Conservation (phyloP, 2,797 vertebrate genomes). For the Hemitrygon akajei region DNA sequence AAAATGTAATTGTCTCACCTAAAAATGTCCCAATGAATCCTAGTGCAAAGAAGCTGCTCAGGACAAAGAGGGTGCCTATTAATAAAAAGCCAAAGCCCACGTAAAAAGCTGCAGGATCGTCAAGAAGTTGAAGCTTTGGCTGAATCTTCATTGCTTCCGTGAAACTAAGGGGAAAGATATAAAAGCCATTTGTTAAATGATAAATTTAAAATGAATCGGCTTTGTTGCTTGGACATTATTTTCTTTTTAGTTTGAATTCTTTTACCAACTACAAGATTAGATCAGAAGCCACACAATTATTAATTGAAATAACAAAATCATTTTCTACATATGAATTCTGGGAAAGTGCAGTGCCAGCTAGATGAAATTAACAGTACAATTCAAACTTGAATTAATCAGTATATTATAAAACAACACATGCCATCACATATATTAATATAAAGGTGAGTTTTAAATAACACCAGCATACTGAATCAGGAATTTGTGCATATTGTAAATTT, state of each 20-base stretch:
- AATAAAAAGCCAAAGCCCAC: constrained; percentile 58
- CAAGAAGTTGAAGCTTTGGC: constrained; percentile 65
- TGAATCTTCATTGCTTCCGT: constrained; percentile 75
- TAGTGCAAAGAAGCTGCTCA: constrained; percentile 81
- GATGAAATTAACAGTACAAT: not conserved
- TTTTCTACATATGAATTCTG: not conserved
- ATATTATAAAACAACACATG: not conserved
- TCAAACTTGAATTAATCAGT: not conserved
- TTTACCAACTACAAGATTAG: too few relatives aligned
- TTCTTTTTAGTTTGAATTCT: too few relatives aligned
- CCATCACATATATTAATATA: not conserved
- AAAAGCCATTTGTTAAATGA: not conserved
- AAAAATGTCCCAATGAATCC: constrained; percentile 88
- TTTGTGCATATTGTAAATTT: not conserved
- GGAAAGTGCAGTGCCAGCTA: not conserved
- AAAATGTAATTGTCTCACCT: constrained; percentile 60
- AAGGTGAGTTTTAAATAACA: not conserved
- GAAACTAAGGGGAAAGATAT: constrained; percentile 60
- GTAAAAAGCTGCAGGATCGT: constrained; percentile 56
- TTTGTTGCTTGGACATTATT: not conserved
- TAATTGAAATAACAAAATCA: too few relatives aligned
- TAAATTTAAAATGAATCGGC: not conserved
- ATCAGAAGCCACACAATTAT: too few relatives aligned
- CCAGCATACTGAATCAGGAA: not conserved
- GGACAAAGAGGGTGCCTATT: constrained; percentile 68